These are phyloP conservation scores for Isichthys henryi DNA, from an alignment of 2,113 vertebrate species.

Conservation along the genomic window DNA sequence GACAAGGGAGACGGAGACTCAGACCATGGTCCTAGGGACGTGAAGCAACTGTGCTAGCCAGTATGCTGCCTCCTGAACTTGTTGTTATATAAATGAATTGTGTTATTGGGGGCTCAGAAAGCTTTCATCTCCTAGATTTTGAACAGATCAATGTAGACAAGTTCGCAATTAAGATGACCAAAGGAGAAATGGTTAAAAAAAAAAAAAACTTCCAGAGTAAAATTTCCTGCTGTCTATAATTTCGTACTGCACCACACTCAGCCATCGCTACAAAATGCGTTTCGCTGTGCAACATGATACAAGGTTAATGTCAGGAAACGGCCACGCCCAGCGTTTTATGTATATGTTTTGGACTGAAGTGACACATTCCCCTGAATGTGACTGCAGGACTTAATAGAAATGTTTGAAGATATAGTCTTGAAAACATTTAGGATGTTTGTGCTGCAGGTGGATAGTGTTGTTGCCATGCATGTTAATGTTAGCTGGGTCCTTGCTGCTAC, in stretches of 20 bases:
- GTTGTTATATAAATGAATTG: background rate
- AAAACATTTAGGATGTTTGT: background rate
- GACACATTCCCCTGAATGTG: background rate
- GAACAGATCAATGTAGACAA: background rate
- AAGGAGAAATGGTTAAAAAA: background rate
- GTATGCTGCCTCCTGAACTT: background rate
- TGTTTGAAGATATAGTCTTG: background rate
- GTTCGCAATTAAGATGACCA: background rate
- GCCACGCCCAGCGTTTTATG: background rate
- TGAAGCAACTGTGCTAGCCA: background rate
- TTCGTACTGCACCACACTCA: background rate
- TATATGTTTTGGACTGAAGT: background rate
- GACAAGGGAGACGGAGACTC: background rate
- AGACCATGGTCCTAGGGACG: background rate
- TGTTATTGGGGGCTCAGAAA: background rate
- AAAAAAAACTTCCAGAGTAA: background rate
- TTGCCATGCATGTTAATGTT: background rate
- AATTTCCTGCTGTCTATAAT: background rate
- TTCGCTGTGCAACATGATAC: background rate
- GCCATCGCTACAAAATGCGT: background rate
- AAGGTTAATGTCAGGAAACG: background rate
- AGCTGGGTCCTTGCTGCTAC: background rate
- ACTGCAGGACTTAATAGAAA: background rate
- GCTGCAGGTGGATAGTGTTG: background rate
- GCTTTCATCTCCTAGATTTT: background rate